A percentile compares a stretch with the other conserved stretches of the same genome.
Conservation (phyloP, 1,140 invertebrate species). For the Rhizoglyphus robini region DNA sequence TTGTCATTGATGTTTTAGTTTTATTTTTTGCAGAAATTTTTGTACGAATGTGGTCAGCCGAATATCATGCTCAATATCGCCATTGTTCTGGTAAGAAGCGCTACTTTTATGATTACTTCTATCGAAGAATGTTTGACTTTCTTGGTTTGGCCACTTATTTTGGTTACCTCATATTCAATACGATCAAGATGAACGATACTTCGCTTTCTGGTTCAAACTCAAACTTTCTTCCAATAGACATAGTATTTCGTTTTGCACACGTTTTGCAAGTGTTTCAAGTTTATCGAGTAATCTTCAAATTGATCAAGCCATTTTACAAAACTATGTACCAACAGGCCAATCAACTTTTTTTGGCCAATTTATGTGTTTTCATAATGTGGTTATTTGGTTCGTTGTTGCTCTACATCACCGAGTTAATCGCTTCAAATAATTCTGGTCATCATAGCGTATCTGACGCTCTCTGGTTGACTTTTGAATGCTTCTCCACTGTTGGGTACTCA, state of each 20-base stretch:
- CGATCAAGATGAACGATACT: not conserved
- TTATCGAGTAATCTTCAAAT: not conserved
- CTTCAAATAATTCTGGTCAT: not conserved
- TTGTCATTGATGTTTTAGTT: not conserved
- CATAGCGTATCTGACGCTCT: not conserved
- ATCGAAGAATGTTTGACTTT: not conserved
- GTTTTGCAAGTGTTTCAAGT: not conserved
- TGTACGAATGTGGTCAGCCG: not conserved
- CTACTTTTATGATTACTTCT: not conserved
- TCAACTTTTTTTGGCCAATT: not conserved
- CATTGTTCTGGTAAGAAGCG: not conserved
- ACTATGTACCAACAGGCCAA: not conserved
- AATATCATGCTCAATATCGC: not conserved
- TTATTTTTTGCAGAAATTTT: not conserved
- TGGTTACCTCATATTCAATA: not conserved
- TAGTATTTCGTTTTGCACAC: not conserved
- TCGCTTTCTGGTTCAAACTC: not conserved
- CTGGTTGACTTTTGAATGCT: not conserved
- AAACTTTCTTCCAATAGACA: not conserved
- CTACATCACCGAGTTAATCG: not conserved
- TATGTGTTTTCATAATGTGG: not conserved
- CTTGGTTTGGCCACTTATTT: not conserved
- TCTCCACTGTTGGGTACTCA: not conserved
- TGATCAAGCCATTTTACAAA: not conserved
- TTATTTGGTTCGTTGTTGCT: not conserved